phyloP scores from a whole-genome alignment of 1,140 invertebrate species.

The Drosophila kikkawai region DNA sequence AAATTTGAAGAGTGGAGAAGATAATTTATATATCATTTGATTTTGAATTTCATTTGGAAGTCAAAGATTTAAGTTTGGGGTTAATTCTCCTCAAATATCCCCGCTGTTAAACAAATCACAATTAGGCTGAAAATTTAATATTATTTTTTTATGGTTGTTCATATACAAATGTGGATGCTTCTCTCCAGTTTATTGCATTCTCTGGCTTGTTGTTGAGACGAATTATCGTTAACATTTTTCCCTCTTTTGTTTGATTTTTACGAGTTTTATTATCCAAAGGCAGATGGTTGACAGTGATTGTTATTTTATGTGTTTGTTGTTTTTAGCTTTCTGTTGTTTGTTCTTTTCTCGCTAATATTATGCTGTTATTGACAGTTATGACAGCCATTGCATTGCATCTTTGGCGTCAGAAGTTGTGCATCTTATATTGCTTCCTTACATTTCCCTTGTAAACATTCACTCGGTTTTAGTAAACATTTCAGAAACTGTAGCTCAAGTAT shows the following conservation, averaged over 20 bases:
- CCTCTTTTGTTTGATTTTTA: conserved; percentile 35
- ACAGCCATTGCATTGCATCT: not conserved
- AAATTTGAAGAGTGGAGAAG: not conserved
- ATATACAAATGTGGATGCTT: conserved; percentile 15
- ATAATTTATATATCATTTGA: not conserved
- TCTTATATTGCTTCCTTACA: not conserved
- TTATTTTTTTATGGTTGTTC: conserved; percentile 21
- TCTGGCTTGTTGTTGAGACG: not conserved
- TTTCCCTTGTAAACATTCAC: not conserved
- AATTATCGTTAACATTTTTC: conserved; percentile 33
- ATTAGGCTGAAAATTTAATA: conserved; percentile 24
- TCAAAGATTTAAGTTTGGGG: not conserved
- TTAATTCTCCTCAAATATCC: no score
- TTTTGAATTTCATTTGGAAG: not conserved
- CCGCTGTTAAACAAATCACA: conserved; percentile 1
- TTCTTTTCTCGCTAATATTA: conserved; percentile 2
- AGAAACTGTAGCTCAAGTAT: no score
- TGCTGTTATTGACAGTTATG: conserved; percentile 32
- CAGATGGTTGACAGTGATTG: conserved; percentile 28
- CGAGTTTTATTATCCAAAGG: conserved; percentile 29
- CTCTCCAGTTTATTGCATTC: conserved; percentile 9
- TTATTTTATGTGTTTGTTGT: not conserved
- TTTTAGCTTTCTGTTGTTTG: conserved; percentile 7
- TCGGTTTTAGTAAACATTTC: not conserved
- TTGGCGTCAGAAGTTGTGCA: not conserved